phyloP scores from a whole-genome alignment of 2,113 vertebrate genomes.

The Alectura lathami region DNA sequence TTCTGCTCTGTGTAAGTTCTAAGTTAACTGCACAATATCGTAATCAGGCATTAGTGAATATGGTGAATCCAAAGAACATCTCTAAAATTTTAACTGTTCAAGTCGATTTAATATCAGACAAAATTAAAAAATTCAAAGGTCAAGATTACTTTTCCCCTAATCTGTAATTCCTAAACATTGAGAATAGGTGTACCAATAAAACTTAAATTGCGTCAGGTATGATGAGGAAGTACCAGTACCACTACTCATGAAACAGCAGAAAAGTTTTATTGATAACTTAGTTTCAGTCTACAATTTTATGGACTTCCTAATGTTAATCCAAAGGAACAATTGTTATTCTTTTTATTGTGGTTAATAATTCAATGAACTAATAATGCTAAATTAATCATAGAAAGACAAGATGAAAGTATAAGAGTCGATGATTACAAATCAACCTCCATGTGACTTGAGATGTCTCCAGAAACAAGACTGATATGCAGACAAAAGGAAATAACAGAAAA shows the following conservation, averaged over 20 bases:
- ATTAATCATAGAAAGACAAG: background rate
- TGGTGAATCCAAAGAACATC: background rate
- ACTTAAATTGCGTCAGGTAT: background rate
- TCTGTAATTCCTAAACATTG: background rate
- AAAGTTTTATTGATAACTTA: background rate
- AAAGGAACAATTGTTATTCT: background rate
- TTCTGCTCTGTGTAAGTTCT: background rate
- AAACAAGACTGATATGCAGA: background rate
- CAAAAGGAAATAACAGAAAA: background rate
- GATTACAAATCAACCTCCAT: background rate
- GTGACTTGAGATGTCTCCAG: background rate
- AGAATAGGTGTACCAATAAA: background rate
- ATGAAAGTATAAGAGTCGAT: background rate
- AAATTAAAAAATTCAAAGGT: background rate
- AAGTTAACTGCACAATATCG: background rate
- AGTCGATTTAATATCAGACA: background rate
- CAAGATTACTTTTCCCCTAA: background rate
- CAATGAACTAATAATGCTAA: background rate
- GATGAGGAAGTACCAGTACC: background rate
- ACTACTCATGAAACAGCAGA: background rate
- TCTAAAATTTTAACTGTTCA: background rate
- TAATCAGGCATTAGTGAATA: background rate
- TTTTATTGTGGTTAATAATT: background rate
- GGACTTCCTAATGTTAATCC: background rate
- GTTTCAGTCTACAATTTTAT: background rate